A percentile compares a stretch with the other conserved stretches of the same genome.
Conservation (phyloP, 2,888 invertebrate genomes). For the Sicus ferrugineus region DNA sequence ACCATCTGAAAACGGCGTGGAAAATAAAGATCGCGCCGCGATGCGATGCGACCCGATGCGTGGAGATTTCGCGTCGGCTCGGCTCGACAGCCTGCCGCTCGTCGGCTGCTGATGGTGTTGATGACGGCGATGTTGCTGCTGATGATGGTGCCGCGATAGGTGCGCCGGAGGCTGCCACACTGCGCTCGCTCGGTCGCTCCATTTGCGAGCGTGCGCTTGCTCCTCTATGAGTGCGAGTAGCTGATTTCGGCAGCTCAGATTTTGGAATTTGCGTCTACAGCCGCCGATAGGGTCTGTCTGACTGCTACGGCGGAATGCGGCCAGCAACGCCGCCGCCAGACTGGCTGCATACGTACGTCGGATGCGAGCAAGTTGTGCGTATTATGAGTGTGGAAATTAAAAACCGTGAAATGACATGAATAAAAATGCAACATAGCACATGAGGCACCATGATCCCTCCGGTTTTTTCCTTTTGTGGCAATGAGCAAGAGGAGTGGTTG, state of each 20-base stretch:
- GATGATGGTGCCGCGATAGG: constrained; percentile 26
- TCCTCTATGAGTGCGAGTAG: too few relatives aligned
- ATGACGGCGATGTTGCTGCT: constrained; percentile 16
- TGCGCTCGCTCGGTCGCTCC: constrained; percentile 7
- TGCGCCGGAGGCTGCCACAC: constrained; percentile 30
- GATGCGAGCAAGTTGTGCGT: background rate
- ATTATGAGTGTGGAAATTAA: constrained; percentile 29
- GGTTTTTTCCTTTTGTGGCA: background rate
- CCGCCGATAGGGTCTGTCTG: background rate
- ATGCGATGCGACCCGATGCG: constrained; percentile 9
- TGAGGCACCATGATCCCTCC: background rate
- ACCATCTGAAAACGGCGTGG: constrained; percentile 32
- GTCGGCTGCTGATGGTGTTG: constrained; percentile 7
- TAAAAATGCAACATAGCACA: background rate
- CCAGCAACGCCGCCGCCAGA: constrained; percentile 13
- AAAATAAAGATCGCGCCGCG: constrained; percentile 29
- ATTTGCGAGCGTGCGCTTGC: constrained; percentile 2
- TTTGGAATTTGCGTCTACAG: background rate
- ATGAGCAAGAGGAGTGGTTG: background rate
- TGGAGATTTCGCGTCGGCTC: constrained; percentile 4
- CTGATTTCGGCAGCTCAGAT: background rate
- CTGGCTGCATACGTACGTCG: background rate
- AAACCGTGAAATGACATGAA: constrained; percentile 29
- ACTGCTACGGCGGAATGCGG: constrained; percentile 20
- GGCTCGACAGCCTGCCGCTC: background rate